phyloP scores from a whole-genome alignment of 2,797 vertebrate genomes.

The Ciconia nigra region DNA sequence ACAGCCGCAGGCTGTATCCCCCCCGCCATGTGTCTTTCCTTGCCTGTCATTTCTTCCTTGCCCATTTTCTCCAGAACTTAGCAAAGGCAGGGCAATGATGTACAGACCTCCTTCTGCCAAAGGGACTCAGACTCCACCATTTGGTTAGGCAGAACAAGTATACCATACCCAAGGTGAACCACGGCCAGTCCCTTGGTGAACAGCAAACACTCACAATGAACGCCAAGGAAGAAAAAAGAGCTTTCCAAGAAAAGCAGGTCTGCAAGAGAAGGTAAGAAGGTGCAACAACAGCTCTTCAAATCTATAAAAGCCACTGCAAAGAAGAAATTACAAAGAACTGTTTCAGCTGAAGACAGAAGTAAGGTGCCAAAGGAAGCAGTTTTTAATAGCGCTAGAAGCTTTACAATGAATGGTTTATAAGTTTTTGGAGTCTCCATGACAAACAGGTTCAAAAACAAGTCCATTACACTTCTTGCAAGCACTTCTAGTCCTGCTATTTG shows the following conservation, averaged over 20 bases:
- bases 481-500: not conserved
- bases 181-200: not conserved
- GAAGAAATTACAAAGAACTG: not conserved
- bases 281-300: not conserved
- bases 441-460: not conserved
- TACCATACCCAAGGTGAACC: not conserved
- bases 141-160: not conserved
- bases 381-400: not conserved
- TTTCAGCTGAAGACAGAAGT: not conserved
- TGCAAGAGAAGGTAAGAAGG: not conserved
- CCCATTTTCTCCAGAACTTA: not conserved
- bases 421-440: not conserved
- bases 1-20: rapidly evolving
- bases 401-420: not conserved
- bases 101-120: not conserved
- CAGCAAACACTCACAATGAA: not conserved
- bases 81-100: not conserved
- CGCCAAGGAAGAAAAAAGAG: not conserved
- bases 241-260: not conserved
- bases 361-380: not conserved
- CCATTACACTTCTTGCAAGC: not conserved
- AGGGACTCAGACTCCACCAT: not conserved
- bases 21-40: not conserved
- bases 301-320: not conserved
- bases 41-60: not conserved